A percentile compares a stretch with the other conserved stretches of the same genome.
Evolutionary conservation across 2,888 invertebrate genomes (phyloP).

Genomic region (Athetis lepigone): DNA sequence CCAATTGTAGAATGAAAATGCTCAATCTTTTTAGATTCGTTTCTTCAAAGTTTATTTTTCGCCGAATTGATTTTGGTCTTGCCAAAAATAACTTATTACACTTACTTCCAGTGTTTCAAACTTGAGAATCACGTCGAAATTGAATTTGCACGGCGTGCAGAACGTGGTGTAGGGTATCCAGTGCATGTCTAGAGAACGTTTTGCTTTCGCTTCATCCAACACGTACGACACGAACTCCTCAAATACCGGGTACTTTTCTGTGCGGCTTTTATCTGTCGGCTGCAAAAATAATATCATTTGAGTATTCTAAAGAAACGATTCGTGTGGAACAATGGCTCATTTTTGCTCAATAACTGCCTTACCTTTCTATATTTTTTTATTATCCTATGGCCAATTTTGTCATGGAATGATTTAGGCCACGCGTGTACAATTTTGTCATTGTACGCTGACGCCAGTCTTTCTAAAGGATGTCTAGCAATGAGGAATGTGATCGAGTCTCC

Average conservation of each 20-base stretch:
- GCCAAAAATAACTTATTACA: constrained; percentile 32
- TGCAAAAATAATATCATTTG: constrained; percentile 42
- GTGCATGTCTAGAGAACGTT: constrained; percentile 94
- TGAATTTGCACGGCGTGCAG: constrained; percentile 96
- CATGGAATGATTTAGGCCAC: constrained; percentile 95
- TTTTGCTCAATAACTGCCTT: constrained; percentile 27
- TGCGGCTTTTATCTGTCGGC: constrained; percentile 64
- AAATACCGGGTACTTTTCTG: constrained; percentile 93
- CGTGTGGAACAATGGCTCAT: neutral
- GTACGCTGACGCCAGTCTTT: constrained; percentile 94
- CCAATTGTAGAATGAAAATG: constrained; percentile 18
- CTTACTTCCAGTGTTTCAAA: constrained; percentile 95
- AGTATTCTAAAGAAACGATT: neutral
- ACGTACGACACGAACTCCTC: constrained; percentile 95
- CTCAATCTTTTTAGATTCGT: neutral
- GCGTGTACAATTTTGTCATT: constrained; percentile 96
- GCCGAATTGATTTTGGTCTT: constrained; percentile 10
- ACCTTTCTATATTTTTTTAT: constrained; percentile 94
- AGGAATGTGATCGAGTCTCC: constrained; percentile 95
- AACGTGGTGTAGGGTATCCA: constrained; percentile 96
- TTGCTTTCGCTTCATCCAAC: constrained; percentile 92
- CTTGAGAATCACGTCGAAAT: constrained; percentile 95
- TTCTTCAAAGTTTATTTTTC: neutral
- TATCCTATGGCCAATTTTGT: constrained; percentile 94
- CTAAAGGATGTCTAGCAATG: constrained; percentile 95